Evolutionary conservation across 2,888 invertebrate species (phyloP), one percentile per base, ranked within the genome.

Genomic region (Eulithis prunata): DNA sequence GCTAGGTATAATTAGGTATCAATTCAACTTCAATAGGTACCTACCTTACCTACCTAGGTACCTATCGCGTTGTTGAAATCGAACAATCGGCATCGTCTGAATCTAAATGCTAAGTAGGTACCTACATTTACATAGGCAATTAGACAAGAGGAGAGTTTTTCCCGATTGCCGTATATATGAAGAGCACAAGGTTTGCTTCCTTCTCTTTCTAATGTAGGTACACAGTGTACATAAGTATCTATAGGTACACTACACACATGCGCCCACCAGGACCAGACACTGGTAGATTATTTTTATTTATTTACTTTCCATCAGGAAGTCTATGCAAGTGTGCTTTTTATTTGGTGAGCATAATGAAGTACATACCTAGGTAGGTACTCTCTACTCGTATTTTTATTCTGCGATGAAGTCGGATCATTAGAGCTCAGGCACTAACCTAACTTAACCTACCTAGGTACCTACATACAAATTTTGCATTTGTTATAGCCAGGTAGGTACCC

Each of bases 121-220:
- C 81, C 85, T 88, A 89, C 78, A 81, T 87, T 85, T 87, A 87
- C 85, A 85, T 86, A 89, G 86, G 87, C 88, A 91, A 91, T 91
- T 91, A 91, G 88, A 90, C 85, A 87, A 89, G 88, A 87, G 89
- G 86, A 87, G 90, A 91, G 91, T 90, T 91, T 90, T 91, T 89
- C 89, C 86, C 89, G 87, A 91, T 88, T 89, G 87, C 86, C 87
- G 88, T 88, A 88, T 87, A 88, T 88, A 86, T 81, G 91, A 89
- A 86, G 88, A 90, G 90, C 82, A 85, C 88, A 85, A 85, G 88
- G 81, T 81, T 75, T 78, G 78, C 77, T 81, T 82, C 86, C 74
- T 76, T 90, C 91, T 88, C 89, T 89, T 80, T 90, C 89, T 79
- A 78, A 74, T 86, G 79, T 21, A 21, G 21, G 21, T 21, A 21